phyloP scores from a whole-genome alignment of 2,113 vertebrate genomes.

The Melanostigma gelatinosum region DNA sequence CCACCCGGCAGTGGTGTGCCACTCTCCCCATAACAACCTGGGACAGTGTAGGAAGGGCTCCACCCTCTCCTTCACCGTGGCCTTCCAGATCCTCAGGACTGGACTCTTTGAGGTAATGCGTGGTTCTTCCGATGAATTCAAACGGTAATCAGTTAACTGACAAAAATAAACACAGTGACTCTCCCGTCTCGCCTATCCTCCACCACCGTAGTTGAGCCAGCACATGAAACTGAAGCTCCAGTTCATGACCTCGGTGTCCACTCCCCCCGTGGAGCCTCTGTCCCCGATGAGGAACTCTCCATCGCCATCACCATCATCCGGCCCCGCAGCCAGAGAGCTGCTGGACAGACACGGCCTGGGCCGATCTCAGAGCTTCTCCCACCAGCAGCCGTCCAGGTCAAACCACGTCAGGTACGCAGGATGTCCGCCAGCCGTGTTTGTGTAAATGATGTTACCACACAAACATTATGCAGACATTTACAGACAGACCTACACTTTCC shows the following conservation, averaged over 20 bases:
- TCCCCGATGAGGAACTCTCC: conserved; percentile 85
- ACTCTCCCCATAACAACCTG: conserved; percentile 79
- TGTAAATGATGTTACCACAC: neutral
- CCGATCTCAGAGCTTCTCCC: conserved; percentile 89
- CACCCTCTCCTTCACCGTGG: conserved; percentile 86
- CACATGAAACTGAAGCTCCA: conserved; percentile 94
- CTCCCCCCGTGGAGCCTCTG: conserved; percentile 80
- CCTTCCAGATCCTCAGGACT: conserved; percentile 87
- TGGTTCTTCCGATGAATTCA: neutral
- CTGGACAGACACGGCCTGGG: conserved; percentile 82
- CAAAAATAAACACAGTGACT: neutral
- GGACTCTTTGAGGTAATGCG: conserved; percentile 89
- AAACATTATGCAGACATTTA: neutral
- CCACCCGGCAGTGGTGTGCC: conserved; percentile 69
- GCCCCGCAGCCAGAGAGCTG: conserved; percentile 84
- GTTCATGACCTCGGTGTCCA: conserved; percentile 87
- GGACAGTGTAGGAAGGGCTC: conserved; percentile 90
- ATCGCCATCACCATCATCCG: conserved; percentile 22
- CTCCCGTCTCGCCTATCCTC: neutral
- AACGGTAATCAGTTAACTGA: neutral
- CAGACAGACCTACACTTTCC: neutral
- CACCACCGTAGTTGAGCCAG: conserved; percentile 82
- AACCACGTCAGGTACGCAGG: conserved; percentile 85
- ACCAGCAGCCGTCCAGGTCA: conserved; percentile 84
- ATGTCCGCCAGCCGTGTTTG: neutral